These are phyloP conservation scores for Zaprionus vittiger DNA, from an alignment of 1,140 invertebrate species.

Conservation along the genomic window DNA sequence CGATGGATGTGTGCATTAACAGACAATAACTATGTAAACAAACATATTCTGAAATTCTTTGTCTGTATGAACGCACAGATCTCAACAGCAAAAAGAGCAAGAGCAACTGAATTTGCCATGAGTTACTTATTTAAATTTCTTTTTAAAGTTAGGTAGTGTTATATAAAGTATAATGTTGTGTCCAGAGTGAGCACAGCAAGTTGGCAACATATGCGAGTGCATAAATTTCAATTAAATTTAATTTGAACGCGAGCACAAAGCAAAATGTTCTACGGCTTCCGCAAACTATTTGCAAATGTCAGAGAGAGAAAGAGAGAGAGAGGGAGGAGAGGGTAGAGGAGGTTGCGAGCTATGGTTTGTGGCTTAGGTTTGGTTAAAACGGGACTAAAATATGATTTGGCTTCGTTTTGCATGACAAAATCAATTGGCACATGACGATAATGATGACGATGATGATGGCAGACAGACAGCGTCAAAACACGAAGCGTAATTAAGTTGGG, in stretches of 20 bases:
- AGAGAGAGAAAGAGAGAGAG: conserved; percentile 19
- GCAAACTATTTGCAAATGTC: conserved; percentile 38
- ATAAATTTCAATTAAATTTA: conserved; percentile 40
- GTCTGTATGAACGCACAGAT: too few species aligned
- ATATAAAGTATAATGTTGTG: too few species aligned
- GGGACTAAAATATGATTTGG: conserved; percentile 42
- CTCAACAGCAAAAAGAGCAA: too few species aligned
- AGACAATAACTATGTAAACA: too few species aligned
- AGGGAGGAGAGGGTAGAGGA: too few species aligned
- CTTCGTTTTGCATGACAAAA: conserved; percentile 55
- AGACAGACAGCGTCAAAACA: conserved; percentile 29
- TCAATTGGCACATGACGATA: conserved; percentile 49
- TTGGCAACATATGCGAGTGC: conserved; percentile 31
- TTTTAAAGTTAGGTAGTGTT: too few species aligned
- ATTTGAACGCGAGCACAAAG: conserved; percentile 30
- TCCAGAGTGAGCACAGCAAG: background rate
- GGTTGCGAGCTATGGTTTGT: conserved; percentile 14
- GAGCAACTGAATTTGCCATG: too few species aligned
- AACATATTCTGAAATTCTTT: too few species aligned
- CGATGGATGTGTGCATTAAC: too few species aligned
- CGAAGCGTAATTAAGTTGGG: conserved; percentile 51
- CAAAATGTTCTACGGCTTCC: conserved; percentile 32
- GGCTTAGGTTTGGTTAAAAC: background rate
- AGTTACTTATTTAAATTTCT: too few species aligned
- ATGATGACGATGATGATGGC: conserved; percentile 16